A percentile compares a stretch with the other conserved stretches of the same genome.
Evolutionary conservation across 2,797 vertebrate genomes (phyloP).

Genomic region (Alosa sapidissima): DNA sequence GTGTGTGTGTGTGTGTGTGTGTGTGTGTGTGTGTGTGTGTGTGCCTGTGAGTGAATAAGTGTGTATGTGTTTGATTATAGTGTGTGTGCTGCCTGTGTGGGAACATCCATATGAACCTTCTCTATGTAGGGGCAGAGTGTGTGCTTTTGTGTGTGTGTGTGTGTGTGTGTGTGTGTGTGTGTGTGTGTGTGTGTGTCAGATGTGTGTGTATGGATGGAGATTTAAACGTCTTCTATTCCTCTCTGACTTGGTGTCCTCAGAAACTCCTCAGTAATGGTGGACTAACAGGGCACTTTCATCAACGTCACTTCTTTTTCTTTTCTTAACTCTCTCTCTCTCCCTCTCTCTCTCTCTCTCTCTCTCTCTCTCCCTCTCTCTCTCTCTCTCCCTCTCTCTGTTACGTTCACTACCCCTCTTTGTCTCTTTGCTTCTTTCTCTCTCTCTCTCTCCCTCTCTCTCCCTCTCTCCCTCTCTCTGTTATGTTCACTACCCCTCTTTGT

Average conservation of each 20-base stretch:
- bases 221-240: neutral
- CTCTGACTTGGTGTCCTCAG: neutral
- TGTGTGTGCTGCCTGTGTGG: neutral
- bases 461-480: conserved; percentile 24
- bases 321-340: conserved; percentile 26
- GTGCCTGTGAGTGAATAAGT: neutral
- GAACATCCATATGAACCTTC: neutral
- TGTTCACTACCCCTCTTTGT: too few relatives aligned
- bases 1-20: neutral
- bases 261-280: neutral
- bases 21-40: neutral
- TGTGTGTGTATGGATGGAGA: neutral
- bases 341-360: neutral
- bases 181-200: neutral
- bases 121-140: neutral
- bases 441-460: conserved; percentile 16
- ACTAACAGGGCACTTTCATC: neutral
- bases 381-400: conserved; percentile 4
- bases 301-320: neutral
- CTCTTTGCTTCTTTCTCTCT: conserved; percentile 17
- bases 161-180: neutral
- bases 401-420: neutral
- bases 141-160: neutral
- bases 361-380: neutral
- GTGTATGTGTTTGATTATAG: neutral